phyloP scores from a whole-genome alignment of 92 coral and sea anemone species.

The Blastomussa wellsi region DNA sequence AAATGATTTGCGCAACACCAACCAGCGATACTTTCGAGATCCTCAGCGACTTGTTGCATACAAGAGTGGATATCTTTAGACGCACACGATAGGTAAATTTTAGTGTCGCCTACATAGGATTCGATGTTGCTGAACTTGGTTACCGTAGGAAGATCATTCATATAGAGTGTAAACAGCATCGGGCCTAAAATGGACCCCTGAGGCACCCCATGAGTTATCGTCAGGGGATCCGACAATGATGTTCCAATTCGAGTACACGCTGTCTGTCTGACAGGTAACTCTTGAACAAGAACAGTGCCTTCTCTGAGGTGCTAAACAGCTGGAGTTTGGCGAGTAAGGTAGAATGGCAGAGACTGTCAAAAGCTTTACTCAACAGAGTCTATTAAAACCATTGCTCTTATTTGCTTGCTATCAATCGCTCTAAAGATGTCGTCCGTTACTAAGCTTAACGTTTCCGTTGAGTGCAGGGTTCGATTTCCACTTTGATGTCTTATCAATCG shows the following conservation, averaged over 20 bases:
- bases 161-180: slow-evolving; percentile 27
- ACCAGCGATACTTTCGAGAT: slow-evolving; percentile 38
- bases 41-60: slow-evolving; percentile 21
- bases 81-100: slow-evolving; percentile 28
- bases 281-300: too few relatives aligned
- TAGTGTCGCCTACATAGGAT: slow-evolving; percentile 48
- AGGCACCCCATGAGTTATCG: slow-evolving; percentile 44
- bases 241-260: slow-evolving; percentile 41
- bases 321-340: too few relatives aligned
- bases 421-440: too few relatives aligned
- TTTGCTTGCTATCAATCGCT: too few relatives aligned
- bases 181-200: slow-evolving; percentile 55
- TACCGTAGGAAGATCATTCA: slow-evolving; percentile 41
- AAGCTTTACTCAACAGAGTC: too few relatives aligned
- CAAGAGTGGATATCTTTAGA: slow-evolving; percentile 10
- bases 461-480: too few relatives aligned
- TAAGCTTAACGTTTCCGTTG: too few relatives aligned
- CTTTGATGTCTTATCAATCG: too few relatives aligned
- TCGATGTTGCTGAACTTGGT: slow-evolving; percentile 20
- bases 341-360: too few relatives aligned
- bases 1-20: slow-evolving; percentile 48
- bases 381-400: too few relatives aligned
- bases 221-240: slow-evolving; percentile 26
- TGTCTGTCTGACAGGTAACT: too few relatives aligned
- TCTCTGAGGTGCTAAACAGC: too few relatives aligned